phyloP scores from a whole-genome alignment of 2,888 invertebrate genomes.

The Drosophila mimica region DNA sequence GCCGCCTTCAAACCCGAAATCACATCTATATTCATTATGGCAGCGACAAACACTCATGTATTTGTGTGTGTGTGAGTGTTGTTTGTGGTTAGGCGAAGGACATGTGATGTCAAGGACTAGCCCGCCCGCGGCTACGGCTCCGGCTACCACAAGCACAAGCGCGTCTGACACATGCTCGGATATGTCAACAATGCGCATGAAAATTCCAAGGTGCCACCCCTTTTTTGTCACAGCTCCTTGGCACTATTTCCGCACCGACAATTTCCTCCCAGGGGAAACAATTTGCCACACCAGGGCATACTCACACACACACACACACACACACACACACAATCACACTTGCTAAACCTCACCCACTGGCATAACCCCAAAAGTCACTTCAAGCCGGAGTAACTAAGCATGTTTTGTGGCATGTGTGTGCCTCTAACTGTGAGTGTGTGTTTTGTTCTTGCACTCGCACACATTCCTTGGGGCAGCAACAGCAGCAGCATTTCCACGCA shows the following conservation, averaged over 20 bases:
- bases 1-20: constrained; percentile 73
- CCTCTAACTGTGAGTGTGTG: constrained; percentile 21
- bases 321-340: too few relatives aligned
- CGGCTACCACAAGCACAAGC: constrained; percentile 15
- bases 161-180: constrained; percentile 78
- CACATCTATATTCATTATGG: constrained; percentile 84
- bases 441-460: constrained; percentile 27
- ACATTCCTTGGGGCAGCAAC: constrained; percentile 61
- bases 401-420: constrained; percentile 60
- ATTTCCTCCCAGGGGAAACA: constrained; percentile 82
- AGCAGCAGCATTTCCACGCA: constrained; percentile 52
- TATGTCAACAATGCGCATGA: constrained; percentile 82
- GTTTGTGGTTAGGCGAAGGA: constrained; percentile 45
- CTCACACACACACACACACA: constrained; percentile 8
- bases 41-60: constrained; percentile 34
- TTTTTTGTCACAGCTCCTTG: constrained; percentile 48
- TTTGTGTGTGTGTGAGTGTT: constrained; percentile 10
- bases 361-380: constrained; percentile 61
- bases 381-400: constrained; percentile 57
- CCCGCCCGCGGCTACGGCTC: constrained; percentile 29
- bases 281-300: constrained; percentile 73
- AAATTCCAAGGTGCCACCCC: constrained; percentile 76
- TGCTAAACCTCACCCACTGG: constrained; percentile 29
- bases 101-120: constrained; percentile 62
- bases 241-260: constrained; percentile 69